Evolutionary conservation across 1,140 invertebrate species (phyloP).

Genomic region (Drosophila murphyi): DNA sequence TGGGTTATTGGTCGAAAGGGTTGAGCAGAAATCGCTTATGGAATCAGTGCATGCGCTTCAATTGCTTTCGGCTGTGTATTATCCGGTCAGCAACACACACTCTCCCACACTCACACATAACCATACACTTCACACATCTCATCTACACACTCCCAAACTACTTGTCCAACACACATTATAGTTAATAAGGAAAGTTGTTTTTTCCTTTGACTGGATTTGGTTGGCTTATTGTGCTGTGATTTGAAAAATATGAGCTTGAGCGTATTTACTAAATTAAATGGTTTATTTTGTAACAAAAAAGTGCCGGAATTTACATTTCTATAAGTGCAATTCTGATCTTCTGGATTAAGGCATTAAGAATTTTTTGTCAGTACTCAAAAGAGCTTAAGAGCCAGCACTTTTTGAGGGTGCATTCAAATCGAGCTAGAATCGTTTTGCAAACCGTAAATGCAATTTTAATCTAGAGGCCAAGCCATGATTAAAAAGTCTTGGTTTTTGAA

Average conservation of each 20-base stretch:
- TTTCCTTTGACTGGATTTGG: constrained; percentile 2
- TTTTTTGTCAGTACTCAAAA: too few relatives aligned
- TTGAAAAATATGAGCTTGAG: not conserved
- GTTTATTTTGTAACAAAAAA: not conserved
- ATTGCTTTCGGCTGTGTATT: constrained; percentile 63
- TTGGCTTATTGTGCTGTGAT: not conserved
- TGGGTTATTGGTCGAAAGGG: constrained; percentile 20
- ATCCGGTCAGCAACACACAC: constrained; percentile 50
- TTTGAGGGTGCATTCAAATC: too few relatives aligned
- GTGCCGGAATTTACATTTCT: not conserved
- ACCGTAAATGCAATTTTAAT: too few relatives aligned
- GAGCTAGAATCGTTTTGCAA: too few relatives aligned
- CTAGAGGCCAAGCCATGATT: too few relatives aligned
- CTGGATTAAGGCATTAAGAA: not conserved
- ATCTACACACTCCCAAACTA: too few relatives aligned
- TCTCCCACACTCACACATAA: not conserved
- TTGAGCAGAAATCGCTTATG: constrained; percentile 46
- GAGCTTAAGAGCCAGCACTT: too few relatives aligned
- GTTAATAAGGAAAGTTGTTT: constrained; percentile 28
- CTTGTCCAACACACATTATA: not conserved
- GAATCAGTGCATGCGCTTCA: constrained; percentile 72
- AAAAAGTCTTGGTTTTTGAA: too few relatives aligned
- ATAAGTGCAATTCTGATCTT: not conserved
- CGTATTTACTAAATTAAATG: not conserved
- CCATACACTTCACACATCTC: not conserved